Conservation (phyloP, 30 jellyfish, hydroid and myxozoan genomes). For the Aurelia sp. region DNA sequence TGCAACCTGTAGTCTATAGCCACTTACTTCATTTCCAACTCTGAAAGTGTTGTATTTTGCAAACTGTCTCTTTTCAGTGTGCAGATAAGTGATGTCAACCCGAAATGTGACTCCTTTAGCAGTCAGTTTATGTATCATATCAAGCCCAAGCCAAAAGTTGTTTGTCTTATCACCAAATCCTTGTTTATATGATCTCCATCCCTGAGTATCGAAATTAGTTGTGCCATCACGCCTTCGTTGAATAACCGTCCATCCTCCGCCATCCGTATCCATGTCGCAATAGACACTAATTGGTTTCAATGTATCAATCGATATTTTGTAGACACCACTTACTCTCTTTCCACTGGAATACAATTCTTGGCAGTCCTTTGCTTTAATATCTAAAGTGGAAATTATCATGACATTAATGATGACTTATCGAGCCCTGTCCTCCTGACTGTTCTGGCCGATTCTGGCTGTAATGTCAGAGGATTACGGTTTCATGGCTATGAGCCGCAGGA, state of each 20-base stretch:
- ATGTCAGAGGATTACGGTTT: too few relatives aligned
- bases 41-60: constrained; percentile 44
- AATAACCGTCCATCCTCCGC: background rate
- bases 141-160: constrained; percentile 56
- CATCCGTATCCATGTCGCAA: constrained; percentile 1
- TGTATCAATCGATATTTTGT: constrained; percentile 17
- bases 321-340: constrained; percentile 10
- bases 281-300: constrained; percentile 9
- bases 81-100: constrained; percentile 25
- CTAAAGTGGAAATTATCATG: background rate
- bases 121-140: constrained; percentile 33
- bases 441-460: too few relatives aligned
- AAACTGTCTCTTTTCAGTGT: background rate
- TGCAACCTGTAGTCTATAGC: background rate
- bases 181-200: constrained; percentile 26
- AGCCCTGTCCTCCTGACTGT: too few relatives aligned
- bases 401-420: too few relatives aligned
- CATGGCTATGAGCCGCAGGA: too few relatives aligned
- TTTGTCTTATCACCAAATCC: constrained; percentile 51
- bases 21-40: constrained; percentile 8
- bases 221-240: constrained; percentile 42
- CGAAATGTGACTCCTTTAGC: constrained; percentile 22
- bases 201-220: constrained; percentile 10
- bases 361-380: constrained; percentile 12
- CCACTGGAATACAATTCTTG: constrained; percentile 28